Evolutionary conservation across 2,113 vertebrate genomes (phyloP).

Genomic region (Scatophagus argus): DNA sequence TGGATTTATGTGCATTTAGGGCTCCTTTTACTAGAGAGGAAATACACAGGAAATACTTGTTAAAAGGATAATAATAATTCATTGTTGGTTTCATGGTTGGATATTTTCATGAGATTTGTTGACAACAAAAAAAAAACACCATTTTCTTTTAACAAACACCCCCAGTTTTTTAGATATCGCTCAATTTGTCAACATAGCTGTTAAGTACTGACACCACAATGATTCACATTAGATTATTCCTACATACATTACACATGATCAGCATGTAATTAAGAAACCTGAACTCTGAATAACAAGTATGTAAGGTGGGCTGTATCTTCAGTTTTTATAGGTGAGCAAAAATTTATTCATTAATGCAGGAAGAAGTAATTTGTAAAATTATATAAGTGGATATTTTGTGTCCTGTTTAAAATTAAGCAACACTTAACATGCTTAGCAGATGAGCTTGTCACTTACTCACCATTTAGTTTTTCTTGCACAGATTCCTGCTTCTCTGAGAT

Average conservation of each 20-base stretch:
- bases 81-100: conserved; percentile 16
- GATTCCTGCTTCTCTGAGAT: conserved; percentile 36
- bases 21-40: background rate
- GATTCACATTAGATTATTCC: background rate
- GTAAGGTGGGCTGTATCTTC: background rate
- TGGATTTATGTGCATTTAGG: background rate
- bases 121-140: background rate
- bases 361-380: conserved; percentile 8
- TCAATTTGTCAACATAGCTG: conserved; percentile 14
- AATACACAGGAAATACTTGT: background rate
- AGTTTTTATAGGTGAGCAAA: background rate
- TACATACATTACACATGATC: background rate
- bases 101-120: conserved; percentile 16
- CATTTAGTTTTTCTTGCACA: conserved; percentile 7
- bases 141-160: conserved; percentile 3
- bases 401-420: conserved; percentile 21
- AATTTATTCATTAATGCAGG: background rate
- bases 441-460: conserved; percentile 32
- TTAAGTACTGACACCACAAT: background rate
- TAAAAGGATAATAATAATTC: background rate
- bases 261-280: background rate
- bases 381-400: background rate
- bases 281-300: background rate
- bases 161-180: background rate
- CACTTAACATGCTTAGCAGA: conserved; percentile 32